A percentile compares a stretch with the other conserved stretches of the same genome.
phyloP scores from a whole-genome alignment of 2,113 vertebrate species.

The Cnemophilus loriae region DNA sequence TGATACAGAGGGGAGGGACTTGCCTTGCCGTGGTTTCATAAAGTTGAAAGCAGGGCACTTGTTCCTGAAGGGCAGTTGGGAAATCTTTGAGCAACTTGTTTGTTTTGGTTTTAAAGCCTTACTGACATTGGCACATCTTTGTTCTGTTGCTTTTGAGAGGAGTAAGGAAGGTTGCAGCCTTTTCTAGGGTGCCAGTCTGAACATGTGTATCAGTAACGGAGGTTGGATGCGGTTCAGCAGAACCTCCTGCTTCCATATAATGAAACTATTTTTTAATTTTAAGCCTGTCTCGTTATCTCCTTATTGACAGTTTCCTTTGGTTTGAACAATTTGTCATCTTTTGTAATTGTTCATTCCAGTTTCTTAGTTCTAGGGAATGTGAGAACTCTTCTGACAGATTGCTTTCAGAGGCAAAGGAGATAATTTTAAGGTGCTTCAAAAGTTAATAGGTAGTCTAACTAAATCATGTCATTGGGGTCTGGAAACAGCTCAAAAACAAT shows the following conservation, averaged over 20 bases:
- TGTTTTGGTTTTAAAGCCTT: conserved; percentile 1
- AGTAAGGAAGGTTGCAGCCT: not conserved
- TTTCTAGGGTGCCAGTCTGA: not conserved
- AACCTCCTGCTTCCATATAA: not conserved
- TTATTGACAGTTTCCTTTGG: not conserved
- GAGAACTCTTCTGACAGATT: not conserved
- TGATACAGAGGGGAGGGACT: not conserved
- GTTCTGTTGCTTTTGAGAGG: not conserved
- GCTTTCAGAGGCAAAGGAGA: not conserved
- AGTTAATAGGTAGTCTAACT: not conserved
- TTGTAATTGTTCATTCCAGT: not conserved
- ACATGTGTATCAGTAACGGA: not conserved
- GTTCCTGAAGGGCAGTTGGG: not conserved
- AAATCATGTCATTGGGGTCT: not conserved
- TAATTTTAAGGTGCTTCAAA: conserved; percentile 16
- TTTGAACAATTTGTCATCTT: not conserved
- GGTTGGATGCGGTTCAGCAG: not conserved
- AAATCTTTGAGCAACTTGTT: conserved; percentile 18
- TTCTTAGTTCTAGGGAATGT: not conserved
- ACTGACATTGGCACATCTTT: not conserved
- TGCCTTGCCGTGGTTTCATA: not conserved
- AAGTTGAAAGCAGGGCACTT: not conserved
- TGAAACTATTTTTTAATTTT: not conserved
- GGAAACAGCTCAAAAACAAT: not conserved
- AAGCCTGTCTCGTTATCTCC: not conserved